These are phyloP conservation scores for Phoebastria nigripes DNA, from an alignment of 2,797 vertebrate species.

Conservation along the genomic window DNA sequence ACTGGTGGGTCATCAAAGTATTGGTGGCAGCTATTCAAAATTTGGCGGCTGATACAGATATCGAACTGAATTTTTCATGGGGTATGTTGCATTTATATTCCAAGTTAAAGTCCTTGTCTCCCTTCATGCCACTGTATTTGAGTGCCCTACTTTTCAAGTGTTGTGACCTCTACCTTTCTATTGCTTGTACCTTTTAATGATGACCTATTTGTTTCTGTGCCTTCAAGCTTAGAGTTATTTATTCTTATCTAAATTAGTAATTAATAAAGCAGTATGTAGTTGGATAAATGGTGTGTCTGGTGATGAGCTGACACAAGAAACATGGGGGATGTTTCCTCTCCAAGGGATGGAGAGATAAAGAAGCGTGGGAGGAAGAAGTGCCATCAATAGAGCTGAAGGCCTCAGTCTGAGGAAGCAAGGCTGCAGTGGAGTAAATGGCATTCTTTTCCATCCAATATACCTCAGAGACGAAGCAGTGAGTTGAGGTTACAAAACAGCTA, in stretches of 20 bases:
- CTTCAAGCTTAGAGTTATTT: neutral
- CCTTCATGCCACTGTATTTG: neutral
- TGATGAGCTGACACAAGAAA: neutral
- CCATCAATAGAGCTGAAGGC: neutral
- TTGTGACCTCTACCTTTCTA: neutral
- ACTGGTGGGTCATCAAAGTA: neutral
- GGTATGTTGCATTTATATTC: neutral
- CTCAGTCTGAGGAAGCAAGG: neutral
- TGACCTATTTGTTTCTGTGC: neutral
- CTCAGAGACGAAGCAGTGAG: neutral
- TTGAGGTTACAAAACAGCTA: neutral
- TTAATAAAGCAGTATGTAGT: neutral
- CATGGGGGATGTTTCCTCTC: too few relatives aligned
- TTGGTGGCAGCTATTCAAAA: neutral
- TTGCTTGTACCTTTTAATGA: neutral
- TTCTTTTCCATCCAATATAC: neutral
- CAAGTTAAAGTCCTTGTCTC: neutral
- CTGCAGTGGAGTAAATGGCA: neutral
- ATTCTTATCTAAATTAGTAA: neutral
- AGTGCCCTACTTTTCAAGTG: neutral
- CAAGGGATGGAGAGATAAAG: neutral
- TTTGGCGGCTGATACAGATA: neutral
- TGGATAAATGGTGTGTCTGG: neutral
- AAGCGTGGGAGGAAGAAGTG: neutral
- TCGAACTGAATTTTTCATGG: neutral